These are phyloP conservation scores for Papilio xuthus DNA, from an alignment of 1,140 invertebrate species.

Conservation along the genomic window DNA sequence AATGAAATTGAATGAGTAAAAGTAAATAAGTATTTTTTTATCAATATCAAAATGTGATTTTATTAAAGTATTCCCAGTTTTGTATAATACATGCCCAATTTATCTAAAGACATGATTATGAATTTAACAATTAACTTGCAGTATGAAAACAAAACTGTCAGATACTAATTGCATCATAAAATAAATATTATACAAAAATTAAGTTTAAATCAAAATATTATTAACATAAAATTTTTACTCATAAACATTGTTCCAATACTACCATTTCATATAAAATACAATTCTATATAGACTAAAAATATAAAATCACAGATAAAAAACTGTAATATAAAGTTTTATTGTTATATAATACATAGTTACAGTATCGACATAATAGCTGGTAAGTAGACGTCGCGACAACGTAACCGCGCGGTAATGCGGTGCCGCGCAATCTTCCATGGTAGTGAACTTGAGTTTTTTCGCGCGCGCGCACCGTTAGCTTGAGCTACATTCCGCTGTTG, in stretches of 20 bases:
- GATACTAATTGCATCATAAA: too few relatives aligned
- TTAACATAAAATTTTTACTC: too few relatives aligned
- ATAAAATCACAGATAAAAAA: neutral
- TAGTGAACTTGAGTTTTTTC: slow-evolving; percentile 80
- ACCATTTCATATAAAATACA: neutral
- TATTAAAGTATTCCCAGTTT: too few relatives aligned
- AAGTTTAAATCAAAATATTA: too few relatives aligned
- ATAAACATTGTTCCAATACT: neutral
- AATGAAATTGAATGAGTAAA: neutral
- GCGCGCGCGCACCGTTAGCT: slow-evolving; percentile 71
- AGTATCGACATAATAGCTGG: slow-evolving; percentile 63
- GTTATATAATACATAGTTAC: slow-evolving; percentile 70
- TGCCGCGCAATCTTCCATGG: slow-evolving; percentile 76
- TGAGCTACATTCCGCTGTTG: slow-evolving; percentile 76
- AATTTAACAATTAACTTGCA: too few relatives aligned
- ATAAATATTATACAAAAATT: too few relatives aligned
- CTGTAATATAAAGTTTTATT: slow-evolving; percentile 25
- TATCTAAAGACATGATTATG: too few relatives aligned
- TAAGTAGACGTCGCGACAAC: slow-evolving; percentile 63
- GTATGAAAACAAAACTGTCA: too few relatives aligned
- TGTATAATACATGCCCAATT: too few relatives aligned
- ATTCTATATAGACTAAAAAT: neutral
- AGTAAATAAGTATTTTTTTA: neutral
- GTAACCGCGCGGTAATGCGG: slow-evolving; percentile 72
- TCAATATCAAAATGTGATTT: too few relatives aligned